Evolutionary conservation across 2,888 invertebrate species (phyloP), one percentile per base, ranked within the genome.

Genomic region (Mythimna vitellina): DNA sequence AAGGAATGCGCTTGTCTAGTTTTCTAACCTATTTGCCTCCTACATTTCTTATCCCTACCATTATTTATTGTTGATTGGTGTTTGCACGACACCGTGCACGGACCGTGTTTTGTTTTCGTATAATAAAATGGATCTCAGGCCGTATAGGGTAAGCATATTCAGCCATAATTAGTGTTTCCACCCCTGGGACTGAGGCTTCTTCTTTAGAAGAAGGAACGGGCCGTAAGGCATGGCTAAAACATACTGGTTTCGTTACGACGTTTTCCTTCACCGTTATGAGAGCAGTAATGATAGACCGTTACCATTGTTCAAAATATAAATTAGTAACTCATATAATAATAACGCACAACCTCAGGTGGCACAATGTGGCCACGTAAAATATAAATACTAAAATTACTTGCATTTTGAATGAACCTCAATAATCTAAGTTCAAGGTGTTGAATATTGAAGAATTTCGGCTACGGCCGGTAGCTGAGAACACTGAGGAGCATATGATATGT

Each of bases 381-480:
- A 14, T 62, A 25, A 77, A 25, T 54, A 53, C 70, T 38, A n/a
- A 20, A 29, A 29, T 62, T 38, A 46, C 53, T 69, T 69, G 20
- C 46, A 12, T 38, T 25, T 22, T 53, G 25, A 53, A 32, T 25
- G 42, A 54, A 54, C 14, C 56, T 35, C 10, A 20, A 25, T n/a
- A 20, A 20, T 32, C 29, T 22, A 20, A 42, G 68, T 25, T 35
- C 9, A 29, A 22, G 14, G 20, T 22, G 32, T 46, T n/a, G 25
- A 66, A 75, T 74, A 66, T 53, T 53, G 12, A 75, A 67, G 53
- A 49, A 22, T 63, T 70, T 46, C 35, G 7, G 35, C 29, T 70
- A 42, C 6, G 14, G n/a, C 17, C 14, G 0, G 53, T 0, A 57
- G 20, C 9, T n/a, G 4, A 12, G 7, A 22, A 42, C 1, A 46